Evolutionary conservation across 2,797 vertebrate genomes (phyloP), one percentile per base, ranked within the genome.

Genomic region (Dermochelys coriacea): DNA sequence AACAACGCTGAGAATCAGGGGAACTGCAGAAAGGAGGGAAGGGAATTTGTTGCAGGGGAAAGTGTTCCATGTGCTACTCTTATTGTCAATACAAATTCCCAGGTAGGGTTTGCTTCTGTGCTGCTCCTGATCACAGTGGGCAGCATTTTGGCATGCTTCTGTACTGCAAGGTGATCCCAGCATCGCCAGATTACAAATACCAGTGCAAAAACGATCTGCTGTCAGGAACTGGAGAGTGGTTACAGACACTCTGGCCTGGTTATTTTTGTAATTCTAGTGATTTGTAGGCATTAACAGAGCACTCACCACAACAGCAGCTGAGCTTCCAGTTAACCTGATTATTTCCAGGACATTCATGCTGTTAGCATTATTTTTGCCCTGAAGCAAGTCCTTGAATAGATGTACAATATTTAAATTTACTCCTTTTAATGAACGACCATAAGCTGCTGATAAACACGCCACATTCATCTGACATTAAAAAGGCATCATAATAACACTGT

Each of bases 121-220:
- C 12, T 29, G 1, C 3, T 82, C 64, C 75, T 19, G 25, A 0
- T 8, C 31, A 4, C 0, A 10, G 37, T 18, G 15, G 23, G 27
- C n/a, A 55, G n/a, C 5, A 5, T 37, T 80, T 41, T 51, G 23
- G 25, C 37, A 5, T 11, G 4, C 3, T 29, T 45, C 27, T 57
- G 8, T 55, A 41, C 21, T n/a, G 21, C 12, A 15, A 37, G n/a
- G 68, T 18, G 21, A 25, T 71, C 37, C 68, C 68, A 41, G 68
- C n/a, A 37, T 68, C 68, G 34, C 34, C 61, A 68, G 64, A 37
- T 68, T n/a, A 8, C 31, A 37, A 80, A 54, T 7, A 37, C 4
- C 21, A 0, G 21, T 37, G n/a, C 8, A 21, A 80, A 80, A 54
- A 80, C 34, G 3, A n/a, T 25, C 50, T 15, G 4, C 12, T 9